Base-by-base conservation (phyloP, 2,797 vertebrate genomes). In the Eptatretus atami region DNA sequence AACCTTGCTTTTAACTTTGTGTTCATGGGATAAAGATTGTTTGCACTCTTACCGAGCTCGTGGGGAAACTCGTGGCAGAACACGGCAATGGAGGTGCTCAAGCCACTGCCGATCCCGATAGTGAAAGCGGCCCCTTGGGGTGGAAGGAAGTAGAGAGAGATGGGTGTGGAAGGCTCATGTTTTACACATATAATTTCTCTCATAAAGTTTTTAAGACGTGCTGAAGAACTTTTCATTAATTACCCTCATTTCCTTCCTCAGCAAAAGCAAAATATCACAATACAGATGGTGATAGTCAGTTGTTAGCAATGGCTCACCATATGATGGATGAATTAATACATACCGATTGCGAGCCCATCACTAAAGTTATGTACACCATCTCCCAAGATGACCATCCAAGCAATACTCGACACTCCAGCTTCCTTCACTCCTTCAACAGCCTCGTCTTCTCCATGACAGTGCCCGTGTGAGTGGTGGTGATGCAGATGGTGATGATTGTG, bases 351-450 rank as follows among this genome's bases (percentile, higher is more conserved):
- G 52, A 98, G 75, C 52, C 92, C 92, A 14, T 98, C 92, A 11
- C 92, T 98, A 75, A 98, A 95, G 76, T 98, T 98, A 71, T 98
- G 92, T 80, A 98, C 92, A 69, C 90, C 92, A 15, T 98, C 92
- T 52, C 92, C 92, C 90, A 98, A 94, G 73, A 98, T 95, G 65
- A 98, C 92, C 92, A 98, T 98, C 92, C 92, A 98, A 67, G 92
- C 92, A 53, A 98, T 98, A 70, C 84, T 96, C 67, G 92, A 82
- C 53, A 98, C 87, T 1, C 85, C 92, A 0, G 87, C 88, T 19
- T 88, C 83, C 70, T 88, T 86, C 78, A 95, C 83, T n/a, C 24
- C 57, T 24, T 61, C 57, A n/a, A 61, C 57, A n/a, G 57, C 57
- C 69, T 94, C 90, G 70, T 92, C 81, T 70, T 87, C 85, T 0